Evolutionary conservation across 2,888 invertebrate genomes (phyloP), one percentile per base, ranked within the genome.

Genomic region (Erynnis tages): DNA sequence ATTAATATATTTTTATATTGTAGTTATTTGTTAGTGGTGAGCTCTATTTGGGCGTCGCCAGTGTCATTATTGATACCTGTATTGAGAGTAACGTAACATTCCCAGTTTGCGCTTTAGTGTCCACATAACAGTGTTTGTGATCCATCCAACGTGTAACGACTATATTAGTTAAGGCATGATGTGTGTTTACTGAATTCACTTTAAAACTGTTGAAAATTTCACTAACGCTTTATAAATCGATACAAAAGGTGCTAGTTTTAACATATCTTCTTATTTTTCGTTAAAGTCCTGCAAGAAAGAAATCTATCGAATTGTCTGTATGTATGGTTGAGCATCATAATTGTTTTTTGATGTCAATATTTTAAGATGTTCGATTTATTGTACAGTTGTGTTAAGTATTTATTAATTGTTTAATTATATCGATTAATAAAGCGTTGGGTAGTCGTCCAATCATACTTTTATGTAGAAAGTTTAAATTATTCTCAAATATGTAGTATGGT

Each of bases 31-130:
- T 52, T 68, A 65, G 62, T 59, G 62, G 61, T 57, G 45, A 54
- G 64, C 66, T 60, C 58, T 59, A 61, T 57, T 66, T 63, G 68
- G 72, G 74, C 65, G 10, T 43, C 50, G 69, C 62, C 56, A 69
- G 71, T 77, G 70, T 71, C 71, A 67, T 68, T 76, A 87, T 89
- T 89, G 88, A 88, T 89, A 89, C 89, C 88, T 89, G 88, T 89
- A 81, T 80, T 63, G 60, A 76, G 34, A 74, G 74, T 75, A 78
- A 81, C 82, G 74, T 83, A 83, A 88, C 88, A 88, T 89, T 87
- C 86, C 88, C 80, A 79, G 85, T 86, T 77, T 86, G 86, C 69
- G 83, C 84, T 86, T 86, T 76, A 79, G 78, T 86, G 79, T 80
- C 67, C 44, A 37, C 60, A 75, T 83, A 86, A 87, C 83, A 83